Evolutionary conservation across 2,888 invertebrate genomes (phyloP), one percentile per base, ranked within the genome.

Genomic region (Epistrophe grossulariae): DNA sequence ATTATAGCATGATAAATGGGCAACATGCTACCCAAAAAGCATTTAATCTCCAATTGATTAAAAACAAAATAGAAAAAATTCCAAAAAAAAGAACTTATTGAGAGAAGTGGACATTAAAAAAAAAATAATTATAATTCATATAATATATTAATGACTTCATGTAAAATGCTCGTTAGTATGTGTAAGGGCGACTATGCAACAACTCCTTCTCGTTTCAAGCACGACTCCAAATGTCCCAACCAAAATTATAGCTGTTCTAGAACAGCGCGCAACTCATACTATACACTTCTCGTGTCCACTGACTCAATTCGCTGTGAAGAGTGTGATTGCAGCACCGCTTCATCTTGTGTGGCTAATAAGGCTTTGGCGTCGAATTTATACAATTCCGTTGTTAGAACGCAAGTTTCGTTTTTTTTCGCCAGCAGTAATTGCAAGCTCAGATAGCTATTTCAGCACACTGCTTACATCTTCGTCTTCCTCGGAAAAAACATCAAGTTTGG

Each of bases 401-500:
- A 90, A 52, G 90, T 90, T 84, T 91, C 91, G 17, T 90, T 90
- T 77, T 91, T 90, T 79, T 89, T n/a, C 89, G 17, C 73, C 88
- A 77, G 76, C 82, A 35, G 81, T 84, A 28, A 79, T 72, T 62
- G 74, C 52, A 31, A 93, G 90, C 90, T 93, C 91, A 79, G 91
- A 90, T 17, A 93, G 89, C 48, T 92, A 91, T 82, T 92, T 89
- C 13, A 93, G 88, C 64, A 93, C 92, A 88, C 91, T 91, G 68
- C 92, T 90, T 72, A 93, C 90, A 73, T 92, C 92, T 28, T 91
- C 92, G 55, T 93, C 93, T 72, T 91, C 90, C 88, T 91, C 91
- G 50, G 91, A 90, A 43, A 84, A 89, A 62, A 94, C 94, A 89
- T 94, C 94, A 70, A n/a, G n/a, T n/a, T n/a, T n/a, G n/a, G n/a